These are phyloP conservation scores for Pecten maximus DNA, from an alignment of 2,888 invertebrate genomes.

Conservation along the genomic window DNA sequence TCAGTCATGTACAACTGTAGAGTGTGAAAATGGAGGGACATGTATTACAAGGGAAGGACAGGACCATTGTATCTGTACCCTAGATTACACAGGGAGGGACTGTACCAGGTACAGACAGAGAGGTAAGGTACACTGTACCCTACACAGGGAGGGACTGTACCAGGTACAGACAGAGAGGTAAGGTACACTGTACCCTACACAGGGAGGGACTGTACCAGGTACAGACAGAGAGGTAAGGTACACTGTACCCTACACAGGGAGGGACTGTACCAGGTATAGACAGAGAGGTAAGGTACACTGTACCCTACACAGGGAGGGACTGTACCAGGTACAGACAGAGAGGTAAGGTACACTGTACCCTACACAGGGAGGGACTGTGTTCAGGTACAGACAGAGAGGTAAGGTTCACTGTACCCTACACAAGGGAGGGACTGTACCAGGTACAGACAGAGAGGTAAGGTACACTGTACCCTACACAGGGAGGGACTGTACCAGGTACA, in stretches of 20 bases:
- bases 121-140: background rate
- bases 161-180: background rate
- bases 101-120: slow-evolving; percentile 25
- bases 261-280: slow-evolving; percentile 13
- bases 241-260: background rate
- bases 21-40: slow-evolving; percentile 38
- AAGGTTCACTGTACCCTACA: background rate
- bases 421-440: slow-evolving; percentile 14
- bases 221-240: background rate
- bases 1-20: background rate
- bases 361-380: slow-evolving; percentile 4
- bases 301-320: slow-evolving; percentile 5
- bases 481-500: background rate
- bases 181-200: background rate
- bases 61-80: slow-evolving; percentile 28
- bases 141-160: background rate
- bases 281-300: background rate
- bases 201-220: background rate
- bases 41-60: slow-evolving; percentile 27
- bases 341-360: background rate
- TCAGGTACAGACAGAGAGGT: slow-evolving; percentile 10
- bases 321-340: slow-evolving; percentile 17
- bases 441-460: slow-evolving; percentile 16
- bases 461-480: background rate
- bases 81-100: slow-evolving; percentile 8